These are phyloP conservation scores for Aricia artaxerxes DNA, from an alignment of 2,888 invertebrate species.

Conservation along the genomic window DNA sequence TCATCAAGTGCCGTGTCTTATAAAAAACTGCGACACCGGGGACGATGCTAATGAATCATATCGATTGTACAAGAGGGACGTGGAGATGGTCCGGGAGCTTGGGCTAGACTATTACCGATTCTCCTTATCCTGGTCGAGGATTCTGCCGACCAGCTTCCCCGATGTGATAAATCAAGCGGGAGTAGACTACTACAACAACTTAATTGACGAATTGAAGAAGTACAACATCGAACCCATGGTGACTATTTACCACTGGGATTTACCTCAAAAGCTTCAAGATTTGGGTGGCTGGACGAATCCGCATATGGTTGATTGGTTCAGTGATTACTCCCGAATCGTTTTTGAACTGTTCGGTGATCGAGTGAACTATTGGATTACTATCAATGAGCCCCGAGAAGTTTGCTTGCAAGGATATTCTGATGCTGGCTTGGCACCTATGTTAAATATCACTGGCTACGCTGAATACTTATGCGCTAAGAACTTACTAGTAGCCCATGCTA, in stretches of 20 bases:
- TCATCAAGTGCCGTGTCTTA: conserved; percentile 61
- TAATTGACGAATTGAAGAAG: conserved; percentile 73
- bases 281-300: conserved; percentile 70
- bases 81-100: conserved; percentile 56
- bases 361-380: conserved; percentile 71
- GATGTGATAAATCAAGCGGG: conserved; percentile 69
- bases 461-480: conserved; percentile 68
- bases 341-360: conserved; percentile 61
- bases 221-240: conserved; percentile 80
- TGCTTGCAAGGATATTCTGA: conserved; percentile 59
- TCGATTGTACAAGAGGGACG: conserved; percentile 75
- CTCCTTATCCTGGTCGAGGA: conserved; percentile 80
- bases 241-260: conserved; percentile 70
- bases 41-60: conserved; percentile 79
- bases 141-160: conserved; percentile 76
- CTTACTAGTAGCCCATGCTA: conserved; percentile 72
- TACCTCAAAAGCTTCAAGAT: conserved; percentile 65
- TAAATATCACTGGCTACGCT: conserved; percentile 56
- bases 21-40: conserved; percentile 73
- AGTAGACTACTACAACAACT: conserved; percentile 45
- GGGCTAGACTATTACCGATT: conserved; percentile 69
- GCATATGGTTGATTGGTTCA: conserved; percentile 58
- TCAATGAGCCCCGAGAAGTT: conserved; percentile 68
- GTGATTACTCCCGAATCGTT: conserved; percentile 56
- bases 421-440: conserved; percentile 47